Evolutionary conservation across 2,113 vertebrate genomes (phyloP).

Genomic region (Neofelis nebulosa): DNA sequence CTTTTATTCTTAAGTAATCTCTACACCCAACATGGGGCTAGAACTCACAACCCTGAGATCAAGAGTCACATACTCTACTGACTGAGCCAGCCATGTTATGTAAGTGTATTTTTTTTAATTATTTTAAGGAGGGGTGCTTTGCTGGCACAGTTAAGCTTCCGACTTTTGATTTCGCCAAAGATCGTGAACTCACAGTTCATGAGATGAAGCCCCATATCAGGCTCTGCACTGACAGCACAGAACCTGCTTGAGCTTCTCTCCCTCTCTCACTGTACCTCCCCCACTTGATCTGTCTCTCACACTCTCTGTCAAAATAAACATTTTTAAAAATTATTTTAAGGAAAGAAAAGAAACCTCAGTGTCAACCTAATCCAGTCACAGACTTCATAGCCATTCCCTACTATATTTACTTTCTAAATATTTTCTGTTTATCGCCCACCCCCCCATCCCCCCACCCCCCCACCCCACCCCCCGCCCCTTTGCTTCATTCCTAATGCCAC

Average conservation of each 20-base stretch:
- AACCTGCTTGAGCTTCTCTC: too few species aligned
- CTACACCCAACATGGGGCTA: not conserved
- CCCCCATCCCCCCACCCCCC: too few species aligned
- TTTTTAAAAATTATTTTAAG: too few species aligned
- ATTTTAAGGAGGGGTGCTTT: not conserved
- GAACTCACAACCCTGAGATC: not conserved
- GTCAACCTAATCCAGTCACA: not conserved
- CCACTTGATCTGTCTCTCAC: too few species aligned
- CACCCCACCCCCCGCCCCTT: too few species aligned
- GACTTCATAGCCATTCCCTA: not conserved
- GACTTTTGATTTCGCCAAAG: too few species aligned
- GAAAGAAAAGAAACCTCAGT: not conserved
- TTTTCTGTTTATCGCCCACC: not conserved
- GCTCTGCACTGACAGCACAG: too few species aligned
- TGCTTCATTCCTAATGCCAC: not conserved
- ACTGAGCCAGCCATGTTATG: not conserved
- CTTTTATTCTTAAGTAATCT: not conserved
- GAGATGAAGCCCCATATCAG: too few species aligned
- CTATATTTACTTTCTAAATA: not conserved
- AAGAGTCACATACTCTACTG: not conserved
- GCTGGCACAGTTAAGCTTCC: too few species aligned
- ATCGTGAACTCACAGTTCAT: too few species aligned
- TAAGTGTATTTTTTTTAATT: not conserved
- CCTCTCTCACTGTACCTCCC: too few species aligned
- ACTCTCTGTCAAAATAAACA: too few species aligned